A percentile compares a stretch with the other conserved stretches of the same genome.
phyloP scores from a whole-genome alignment of 2,888 invertebrate species.

The Caenorhabditis wallacei region DNA sequence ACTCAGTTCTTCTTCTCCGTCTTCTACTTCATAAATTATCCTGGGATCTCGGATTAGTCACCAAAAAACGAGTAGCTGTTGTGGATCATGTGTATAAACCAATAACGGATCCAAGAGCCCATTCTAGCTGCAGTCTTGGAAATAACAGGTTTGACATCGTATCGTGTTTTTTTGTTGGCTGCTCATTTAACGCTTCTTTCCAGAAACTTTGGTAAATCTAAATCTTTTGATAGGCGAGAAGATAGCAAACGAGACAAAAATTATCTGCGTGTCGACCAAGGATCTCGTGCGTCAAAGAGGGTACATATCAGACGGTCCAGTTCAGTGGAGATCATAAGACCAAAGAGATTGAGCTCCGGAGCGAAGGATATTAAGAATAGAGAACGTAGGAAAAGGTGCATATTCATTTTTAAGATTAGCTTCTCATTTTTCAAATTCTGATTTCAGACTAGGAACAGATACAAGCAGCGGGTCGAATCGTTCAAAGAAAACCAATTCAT shows the following conservation, averaged over 20 bases:
- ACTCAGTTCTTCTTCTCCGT: conserved; percentile 81
- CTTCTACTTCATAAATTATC: conserved; percentile 82
- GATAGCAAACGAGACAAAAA: conserved; percentile 76
- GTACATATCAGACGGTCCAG: conserved; percentile 82
- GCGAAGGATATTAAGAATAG: conserved; percentile 81
- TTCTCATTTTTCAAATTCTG: not conserved
- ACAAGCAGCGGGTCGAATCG: conserved; percentile 81
- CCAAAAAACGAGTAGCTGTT: conserved; percentile 72
- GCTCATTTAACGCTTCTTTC: conserved; percentile 33
- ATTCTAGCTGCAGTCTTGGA: conserved; percentile 79
- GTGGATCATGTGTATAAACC: conserved; percentile 73
- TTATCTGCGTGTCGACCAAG: conserved; percentile 80
- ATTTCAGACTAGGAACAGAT: conserved; percentile 80
- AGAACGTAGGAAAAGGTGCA: conserved; percentile 79
- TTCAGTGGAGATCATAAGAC: conserved; percentile 82
- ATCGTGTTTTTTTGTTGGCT: conserved; percentile 20
- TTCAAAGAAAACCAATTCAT: conserved; percentile 82
- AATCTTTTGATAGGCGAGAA: conserved; percentile 79
- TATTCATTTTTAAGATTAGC: too few species aligned
- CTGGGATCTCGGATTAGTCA: conserved; percentile 81
- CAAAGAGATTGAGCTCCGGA: conserved; percentile 81
- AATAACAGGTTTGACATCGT: conserved; percentile 65
- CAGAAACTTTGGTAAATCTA: conserved; percentile 79
- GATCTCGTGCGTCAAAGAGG: conserved; percentile 78
- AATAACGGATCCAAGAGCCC: conserved; percentile 75